These are phyloP conservation scores for Nipponia nippon DNA, from an alignment of 2,113 vertebrate species.

Conservation along the genomic window DNA sequence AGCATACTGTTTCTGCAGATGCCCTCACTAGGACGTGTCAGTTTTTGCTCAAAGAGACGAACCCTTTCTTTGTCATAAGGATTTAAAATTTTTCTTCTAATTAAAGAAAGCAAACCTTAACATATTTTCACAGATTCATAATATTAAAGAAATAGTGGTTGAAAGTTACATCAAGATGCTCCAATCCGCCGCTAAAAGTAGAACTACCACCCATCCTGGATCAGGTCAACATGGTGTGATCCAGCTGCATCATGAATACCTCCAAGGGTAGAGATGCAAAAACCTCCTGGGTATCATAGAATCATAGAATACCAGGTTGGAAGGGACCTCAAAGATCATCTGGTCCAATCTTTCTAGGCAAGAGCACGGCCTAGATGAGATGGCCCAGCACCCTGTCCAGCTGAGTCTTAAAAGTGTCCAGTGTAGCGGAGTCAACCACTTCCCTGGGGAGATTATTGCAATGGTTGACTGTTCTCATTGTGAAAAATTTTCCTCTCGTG, in stretches of 20 bases:
- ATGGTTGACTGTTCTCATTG: no score
- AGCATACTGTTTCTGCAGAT: background rate
- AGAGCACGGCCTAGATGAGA: no score
- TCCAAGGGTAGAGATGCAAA: background rate
- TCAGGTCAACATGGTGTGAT: background rate
- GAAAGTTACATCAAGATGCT: background rate
- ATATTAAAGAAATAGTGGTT: background rate
- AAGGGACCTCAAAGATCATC: no score
- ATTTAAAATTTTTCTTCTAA: background rate
- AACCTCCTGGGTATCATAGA: background rate
- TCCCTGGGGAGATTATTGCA: no score
- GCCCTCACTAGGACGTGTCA: accelerated
- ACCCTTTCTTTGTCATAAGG: background rate
- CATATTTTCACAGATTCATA: background rate
- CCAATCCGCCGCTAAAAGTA: background rate
- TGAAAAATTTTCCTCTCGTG: no score
- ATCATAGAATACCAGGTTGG: no score
- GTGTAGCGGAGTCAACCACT: no score
- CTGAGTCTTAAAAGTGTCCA: no score
- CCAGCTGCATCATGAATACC: background rate
- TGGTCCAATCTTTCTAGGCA: no score
- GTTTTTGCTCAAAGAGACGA: background rate
- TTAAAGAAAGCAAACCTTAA: background rate
- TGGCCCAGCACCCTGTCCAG: no score
- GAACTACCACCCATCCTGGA: accelerated